Evolutionary conservation across 2,888 invertebrate genomes (phyloP).

Genomic region (Osmoderma eremita): DNA sequence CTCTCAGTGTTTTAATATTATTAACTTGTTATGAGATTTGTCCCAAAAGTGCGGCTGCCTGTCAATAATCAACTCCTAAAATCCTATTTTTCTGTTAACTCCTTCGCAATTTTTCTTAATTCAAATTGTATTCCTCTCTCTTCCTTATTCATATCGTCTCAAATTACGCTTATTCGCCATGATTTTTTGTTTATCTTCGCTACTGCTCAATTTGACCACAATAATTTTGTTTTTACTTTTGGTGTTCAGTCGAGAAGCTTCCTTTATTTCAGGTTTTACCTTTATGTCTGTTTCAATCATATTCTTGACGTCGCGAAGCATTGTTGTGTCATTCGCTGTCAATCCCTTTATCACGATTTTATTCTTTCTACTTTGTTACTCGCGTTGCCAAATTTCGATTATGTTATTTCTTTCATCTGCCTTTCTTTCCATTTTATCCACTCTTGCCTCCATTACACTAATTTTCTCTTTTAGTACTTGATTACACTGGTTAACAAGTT

Average conservation of each 20-base stretch:
- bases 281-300: background rate
- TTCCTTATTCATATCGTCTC: background rate
- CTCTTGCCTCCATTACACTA: background rate
- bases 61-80: conserved; percentile 5
- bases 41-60: background rate
- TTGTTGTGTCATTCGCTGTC: background rate
- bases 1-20: background rate
- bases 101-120: conserved; percentile 16
- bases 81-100: background rate
- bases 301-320: background rate
- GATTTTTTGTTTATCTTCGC: conserved; percentile 20
- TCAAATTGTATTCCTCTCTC: conserved; percentile 14
- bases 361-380: background rate
- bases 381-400: background rate
- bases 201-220: background rate
- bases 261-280: background rate
- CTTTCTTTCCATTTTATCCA: background rate
- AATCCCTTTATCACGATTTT: conserved; percentile 17
- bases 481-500: too few species aligned
- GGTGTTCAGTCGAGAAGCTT: background rate
- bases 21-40: background rate
- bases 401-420: background rate
- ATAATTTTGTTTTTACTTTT: background rate
- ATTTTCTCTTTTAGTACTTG: background rate
- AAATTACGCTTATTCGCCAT: conserved; percentile 8